Evolutionary conservation across 2,113 vertebrate genomes (phyloP).

Genomic region (Pseudorectes ferrugineus): DNA sequence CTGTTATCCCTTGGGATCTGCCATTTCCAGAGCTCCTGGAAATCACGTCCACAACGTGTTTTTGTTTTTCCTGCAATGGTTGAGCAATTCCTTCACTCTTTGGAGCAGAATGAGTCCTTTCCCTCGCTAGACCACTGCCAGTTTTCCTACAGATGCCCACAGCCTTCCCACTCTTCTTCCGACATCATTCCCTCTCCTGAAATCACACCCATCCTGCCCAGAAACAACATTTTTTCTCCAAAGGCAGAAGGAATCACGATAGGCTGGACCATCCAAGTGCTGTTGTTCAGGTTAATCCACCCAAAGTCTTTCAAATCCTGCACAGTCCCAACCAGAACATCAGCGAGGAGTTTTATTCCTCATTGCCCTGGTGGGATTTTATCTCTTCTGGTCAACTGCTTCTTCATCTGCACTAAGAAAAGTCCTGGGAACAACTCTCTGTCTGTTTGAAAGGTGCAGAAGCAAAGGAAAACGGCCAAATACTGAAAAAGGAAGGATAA

Average conservation of each 20-base stretch:
- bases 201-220: neutral
- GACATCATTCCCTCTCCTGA: neutral
- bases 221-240: neutral
- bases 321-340: neutral
- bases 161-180: neutral
- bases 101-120: neutral
- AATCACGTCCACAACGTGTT: fast-evolving
- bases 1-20: neutral
- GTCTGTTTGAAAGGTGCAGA: neutral
- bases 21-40: neutral
- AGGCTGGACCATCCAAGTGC: neutral
- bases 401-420: neutral
- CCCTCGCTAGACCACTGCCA: fast-evolving
- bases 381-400: neutral
- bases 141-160: neutral
- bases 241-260: neutral
- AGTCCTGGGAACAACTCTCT: neutral
- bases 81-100: neutral
- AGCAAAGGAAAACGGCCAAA: neutral
- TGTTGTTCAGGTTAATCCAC: neutral
- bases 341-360: neutral
- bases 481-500: neutral
- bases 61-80: neutral
- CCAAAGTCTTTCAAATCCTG: neutral
- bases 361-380: neutral